Base-by-base conservation (phyloP, 2,888 invertebrate genomes). In the Zele albiditarsus region DNA sequence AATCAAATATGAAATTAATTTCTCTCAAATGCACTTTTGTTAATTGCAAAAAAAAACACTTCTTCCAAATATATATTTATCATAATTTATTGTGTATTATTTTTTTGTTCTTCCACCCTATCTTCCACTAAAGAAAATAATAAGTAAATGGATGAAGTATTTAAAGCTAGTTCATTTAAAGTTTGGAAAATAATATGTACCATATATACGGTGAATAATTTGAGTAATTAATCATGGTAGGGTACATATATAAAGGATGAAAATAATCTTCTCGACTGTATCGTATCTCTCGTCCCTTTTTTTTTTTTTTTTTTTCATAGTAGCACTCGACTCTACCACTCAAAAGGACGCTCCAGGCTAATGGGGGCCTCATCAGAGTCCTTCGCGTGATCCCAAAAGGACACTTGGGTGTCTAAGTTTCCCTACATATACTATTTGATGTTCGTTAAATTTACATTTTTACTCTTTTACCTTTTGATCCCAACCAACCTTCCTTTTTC, bases 311-410 rank as follows among this genome's bases (percentile, higher is more conserved):
- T 68, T 28, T 28, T 57, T 58, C 69, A 25, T 38, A 23, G 69
- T 69, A 27, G 53, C 69, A 69, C 58, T 58, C 58, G 69, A 58
- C 69, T 69, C 23, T 25, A 28, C 53, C 57, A 33, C 69, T 69
- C 57, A 69, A 33, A 33, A 69, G 69, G 23, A 8, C 57, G 69
- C 58, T 69, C 33, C 58, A 57, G 25, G 58, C 62, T 71, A 71
- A 71, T 71, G 62, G 62, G 71, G 27, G n/a, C 23, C 60, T 60
- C 71, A 49, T 71, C 62, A 71, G 42, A 60, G 42, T 38, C 69
- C 33, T 33, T 42, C 62, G 46, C 20, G 62, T 46, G 71, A 71
- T 71, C 62, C 62, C 62, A 42, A 62, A 62, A 71, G 46, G 71
- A 71, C 62, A 71, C 71, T 71, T 71, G 71, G 46, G 33, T 46